A percentile compares a stretch with the other conserved stretches of the same genome.
These are phyloP conservation scores for Mellilla xanthometata DNA, from an alignment of 2,888 invertebrate species.

Conservation along the genomic window DNA sequence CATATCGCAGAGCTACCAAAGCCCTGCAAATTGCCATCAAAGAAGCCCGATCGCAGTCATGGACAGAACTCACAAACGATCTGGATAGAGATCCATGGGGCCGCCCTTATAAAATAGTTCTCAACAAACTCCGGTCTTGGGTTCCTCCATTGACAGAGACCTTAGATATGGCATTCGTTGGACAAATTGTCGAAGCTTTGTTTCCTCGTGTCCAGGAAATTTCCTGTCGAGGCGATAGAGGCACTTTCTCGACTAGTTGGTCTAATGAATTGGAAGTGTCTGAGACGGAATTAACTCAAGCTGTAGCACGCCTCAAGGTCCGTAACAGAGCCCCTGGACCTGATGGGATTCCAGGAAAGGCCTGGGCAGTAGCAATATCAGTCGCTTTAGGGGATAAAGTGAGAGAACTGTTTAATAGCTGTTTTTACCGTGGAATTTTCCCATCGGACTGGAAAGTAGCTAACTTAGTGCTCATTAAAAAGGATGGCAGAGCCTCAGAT, in stretches of 20 bases:
- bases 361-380: background rate
- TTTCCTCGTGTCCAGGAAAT: too few species aligned
- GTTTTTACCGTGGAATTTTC: background rate
- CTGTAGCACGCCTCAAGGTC: background rate
- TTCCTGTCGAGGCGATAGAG: too few species aligned
- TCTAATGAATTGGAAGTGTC: background rate
- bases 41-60: background rate
- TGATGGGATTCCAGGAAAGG: background rate
- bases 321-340: background rate
- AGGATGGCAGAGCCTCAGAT: background rate
- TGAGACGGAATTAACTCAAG: background rate
- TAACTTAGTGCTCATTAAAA: conserved; percentile 1
- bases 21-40: background rate
- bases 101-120: conserved; percentile 8
- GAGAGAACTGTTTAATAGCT: background rate
- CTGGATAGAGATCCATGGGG: conserved; percentile 3
- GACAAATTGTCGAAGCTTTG: background rate
- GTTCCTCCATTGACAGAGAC: conserved; percentile 12
- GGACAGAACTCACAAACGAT: background rate
- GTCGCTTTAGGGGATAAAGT: background rate
- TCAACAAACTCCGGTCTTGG: conserved; percentile 6
- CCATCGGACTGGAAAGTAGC: background rate
- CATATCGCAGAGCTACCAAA: background rate
- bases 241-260: too few species aligned
- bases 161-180: background rate